Base-by-base conservation (phyloP, 2,113 vertebrate genomes). In the Nyctereutes procyonoides region DNA sequence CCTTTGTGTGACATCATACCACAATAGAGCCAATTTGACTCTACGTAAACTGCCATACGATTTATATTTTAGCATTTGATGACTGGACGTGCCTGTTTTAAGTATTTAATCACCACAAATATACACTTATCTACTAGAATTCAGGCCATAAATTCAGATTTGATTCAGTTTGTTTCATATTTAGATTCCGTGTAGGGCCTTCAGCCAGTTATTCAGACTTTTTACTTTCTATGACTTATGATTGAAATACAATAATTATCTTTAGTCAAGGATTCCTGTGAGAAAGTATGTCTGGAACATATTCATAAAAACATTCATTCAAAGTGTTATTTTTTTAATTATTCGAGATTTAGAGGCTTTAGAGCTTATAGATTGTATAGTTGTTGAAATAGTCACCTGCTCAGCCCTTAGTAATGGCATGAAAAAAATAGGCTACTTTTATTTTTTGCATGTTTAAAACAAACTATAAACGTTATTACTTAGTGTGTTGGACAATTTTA, bases 301-400 rank as follows among this genome's bases (percentile, higher is more conserved):
- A n/a, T 69, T 95, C 71, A 77, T 65, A 84, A 82, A 94, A 91
- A 32, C 74, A 67, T 10, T 76, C 56, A 76, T 30, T 38, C 55
- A 67, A 90, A 93, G 55, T 88, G 17, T 88, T 73, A 58, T 14
- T 92, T 30, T 79, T 93, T 71, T 95, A 62, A 38, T 91, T 56
- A 80, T 88, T 94, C 73, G 76, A 93, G 81, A 81, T 74, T 95
- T 88, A 43, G 24, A 55, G 43, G 92, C 79, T 69, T 97, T 71
- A 93, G 48, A 14, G 11, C 38, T 58, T 95, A 92, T 76, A 62
- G 38, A 26, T 43, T 58, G 12, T 67, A 77, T 12, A 93, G 77
- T 60, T 95, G 91, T 97, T 95, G 81, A 94, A 97, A 95, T 28
- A 90, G 26, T 38, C 43, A 43, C 19, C n/a, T 84, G 77, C n/a